Conservation (phyloP, 1,140 invertebrate genomes). For the Drosophila leontia region DNA sequence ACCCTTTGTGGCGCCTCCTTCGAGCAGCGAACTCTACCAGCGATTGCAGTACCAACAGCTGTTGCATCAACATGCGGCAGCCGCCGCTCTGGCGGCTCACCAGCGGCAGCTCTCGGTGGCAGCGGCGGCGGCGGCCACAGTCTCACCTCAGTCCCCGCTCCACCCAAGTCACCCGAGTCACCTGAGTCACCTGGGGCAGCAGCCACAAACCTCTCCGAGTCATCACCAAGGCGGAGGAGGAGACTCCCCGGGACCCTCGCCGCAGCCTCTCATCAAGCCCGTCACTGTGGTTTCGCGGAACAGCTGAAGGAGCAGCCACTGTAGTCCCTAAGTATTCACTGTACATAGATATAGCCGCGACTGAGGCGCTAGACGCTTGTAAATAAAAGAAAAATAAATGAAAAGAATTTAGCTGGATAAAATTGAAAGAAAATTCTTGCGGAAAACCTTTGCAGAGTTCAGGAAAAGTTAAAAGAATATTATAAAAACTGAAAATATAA, state of each 20-base stretch:
- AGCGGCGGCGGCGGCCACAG: constrained; percentile 61
- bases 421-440: constrained; percentile 7
- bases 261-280: constrained; percentile 85
- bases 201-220: constrained; percentile 62
- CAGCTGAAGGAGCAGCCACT: constrained; percentile 76
- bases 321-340: constrained; percentile 61
- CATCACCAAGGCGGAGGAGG: constrained; percentile 46
- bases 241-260: constrained; percentile 72
- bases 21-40: constrained; percentile 85
- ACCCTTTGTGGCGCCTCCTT: constrained; percentile 74
- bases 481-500: background rate
- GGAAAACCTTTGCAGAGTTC: constrained; percentile 15
- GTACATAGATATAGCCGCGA: constrained; percentile 76
- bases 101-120: constrained; percentile 69
- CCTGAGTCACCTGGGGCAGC: constrained; percentile 61
- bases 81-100: constrained; percentile 83
- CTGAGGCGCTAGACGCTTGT: constrained; percentile 80
- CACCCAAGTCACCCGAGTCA: constrained; percentile 61
- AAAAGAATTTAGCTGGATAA: constrained; percentile 1
- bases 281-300: constrained; percentile 86
- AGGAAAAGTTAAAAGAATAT: background rate
- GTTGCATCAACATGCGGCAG: constrained; percentile 83
- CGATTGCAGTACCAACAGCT: constrained; percentile 84
- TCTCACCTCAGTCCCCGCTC: constrained; percentile 54
- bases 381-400: constrained; percentile 48